Evolutionary conservation across 2,888 invertebrate genomes (phyloP), one percentile per base, ranked within the genome.

Genomic region (Ophion costatus): DNA sequence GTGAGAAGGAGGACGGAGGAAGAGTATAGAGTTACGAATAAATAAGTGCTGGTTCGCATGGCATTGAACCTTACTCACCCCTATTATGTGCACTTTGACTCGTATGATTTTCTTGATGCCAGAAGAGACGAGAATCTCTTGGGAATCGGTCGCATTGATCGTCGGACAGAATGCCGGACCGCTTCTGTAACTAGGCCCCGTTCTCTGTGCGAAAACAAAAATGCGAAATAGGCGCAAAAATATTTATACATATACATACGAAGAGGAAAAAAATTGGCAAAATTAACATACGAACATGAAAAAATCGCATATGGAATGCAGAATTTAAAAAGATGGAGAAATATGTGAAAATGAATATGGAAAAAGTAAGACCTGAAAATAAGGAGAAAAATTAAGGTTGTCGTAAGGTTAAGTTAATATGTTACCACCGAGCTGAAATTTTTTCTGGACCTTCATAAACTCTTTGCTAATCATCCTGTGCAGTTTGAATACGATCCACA

Each of bases 151-250:
- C 0, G 97, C 97, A 94, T 98, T 98, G 90, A 99, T 98, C 83
- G 98, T 97, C 51, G 99, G 98, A 94, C 99, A 99, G 94, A 98
- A 98, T 38, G 97, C 97, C 71, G 99, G 98, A 14, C 99, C 99
- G 81, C 98, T 98, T 87, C 98, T 96, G 94, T 98, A 98, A 93
- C 98, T 98, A 70, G 98, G 98, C 51, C 98, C 98, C 91, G 97
- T 96, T 91, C 98, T 96, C 96, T 96, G 94, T 78, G 17, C 2
- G 38, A 56, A 22, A 61, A 64, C 14, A 10, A 51, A 51, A 20
- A 24, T 45, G 14, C 22, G 17, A 61, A 9, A 14, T 14, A 14
- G 10, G 22, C 38, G 20, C 14, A 33, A 10, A 59, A 2, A 59
- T 29, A 29, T 29, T 4, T 29, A 29, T 29, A 29, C 3, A 29